Evolutionary conservation across 2,888 invertebrate species (phyloP), one percentile per base, ranked within the genome.

Genomic region (Heterodera filipjevi): DNA sequence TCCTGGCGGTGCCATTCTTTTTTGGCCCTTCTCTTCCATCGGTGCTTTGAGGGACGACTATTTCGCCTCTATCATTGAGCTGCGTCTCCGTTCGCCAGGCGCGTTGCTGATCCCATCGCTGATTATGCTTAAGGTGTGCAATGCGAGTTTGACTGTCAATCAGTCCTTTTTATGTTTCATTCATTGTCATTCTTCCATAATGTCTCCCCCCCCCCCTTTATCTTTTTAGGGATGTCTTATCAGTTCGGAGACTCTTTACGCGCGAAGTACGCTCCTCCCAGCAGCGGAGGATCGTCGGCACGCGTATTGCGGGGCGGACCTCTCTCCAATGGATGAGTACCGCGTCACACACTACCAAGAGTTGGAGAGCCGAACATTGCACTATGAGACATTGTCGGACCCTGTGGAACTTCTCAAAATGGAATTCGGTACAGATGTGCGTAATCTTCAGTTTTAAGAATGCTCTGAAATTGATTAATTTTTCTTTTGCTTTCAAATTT

Each of bases 1-100:
- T n/a, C 79, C 79, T 19, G 76, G 78, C 22, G 71, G 79, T 73
- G 77, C 77, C 53, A 79, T 79, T 35, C 64, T 79, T 3, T 79
- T 59, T 22, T 79, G 77, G 77, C 79, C 79, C 19, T 64, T 79
- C n/a, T 71, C 78, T 30, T 66, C 64, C 22, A 30, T 53, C 32
- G 79, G 79, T 71, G 53, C 71, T 22, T 49, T 79, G 30, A 68
- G 70, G 27, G 79, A 79, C 32, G 79, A 78, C 77, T 79, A 79
- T 59, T 35, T 79, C 16, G 77, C 78, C 39, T 68, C 79, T 12
- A 71, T 79, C n/a, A 78, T 79, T 44, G 79, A 73, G n/a, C 8
- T 79, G 66, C 78, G 64, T 49, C 39, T 79, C 44, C 79, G 79
- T 39, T 68, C 66, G 32, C 79, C 66, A n/a, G 46, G 59, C 39